Conservation (phyloP, 2,888 invertebrate genomes). For the Bellardia pandia region DNA sequence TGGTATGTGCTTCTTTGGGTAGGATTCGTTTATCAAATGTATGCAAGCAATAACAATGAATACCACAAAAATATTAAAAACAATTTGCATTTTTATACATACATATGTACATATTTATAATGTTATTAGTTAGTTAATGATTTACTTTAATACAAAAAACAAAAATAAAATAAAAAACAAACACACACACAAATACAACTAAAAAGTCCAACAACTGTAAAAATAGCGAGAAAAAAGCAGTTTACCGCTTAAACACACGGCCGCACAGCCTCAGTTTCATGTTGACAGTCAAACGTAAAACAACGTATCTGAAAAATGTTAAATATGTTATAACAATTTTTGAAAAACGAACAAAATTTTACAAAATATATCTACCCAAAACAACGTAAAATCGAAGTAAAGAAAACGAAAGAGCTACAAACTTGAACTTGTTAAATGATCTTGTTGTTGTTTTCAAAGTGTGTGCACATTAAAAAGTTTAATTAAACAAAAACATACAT, state of each 20-base stretch:
- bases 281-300: slow-evolving; percentile 81
- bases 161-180: slow-evolving; percentile 13
- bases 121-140: slow-evolving; percentile 31
- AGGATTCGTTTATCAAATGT: background rate
- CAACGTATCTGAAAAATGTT: slow-evolving; percentile 72
- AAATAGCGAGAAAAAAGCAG: slow-evolving; percentile 72
- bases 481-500: slow-evolving; percentile 39
- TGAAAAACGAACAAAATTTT: slow-evolving; percentile 7
- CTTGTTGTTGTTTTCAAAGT: slow-evolving; percentile 50
- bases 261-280: slow-evolving; percentile 81
- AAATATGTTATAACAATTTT: background rate
- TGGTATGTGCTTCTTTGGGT: background rate
- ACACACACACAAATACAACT: slow-evolving; percentile 22
- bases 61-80: slow-evolving; percentile 31
- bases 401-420: slow-evolving; percentile 78
- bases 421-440: slow-evolving; percentile 79
- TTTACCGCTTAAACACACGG: slow-evolving; percentile 81
- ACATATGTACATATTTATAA: background rate
- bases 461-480: slow-evolving; percentile 18
- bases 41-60: slow-evolving; percentile 41
- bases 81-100: slow-evolving; percentile 39
- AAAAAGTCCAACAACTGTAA: slow-evolving; percentile 48
- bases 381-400: slow-evolving; percentile 60
- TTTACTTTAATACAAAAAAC: slow-evolving; percentile 47
- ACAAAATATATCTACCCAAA: background rate